Percentiles rank a stretch among this genome's conserved stretches.
These are phyloP conservation scores for Geopemphigus sp. DNA, from an alignment of 1,140 invertebrate genomes.

Conservation along the genomic window DNA sequence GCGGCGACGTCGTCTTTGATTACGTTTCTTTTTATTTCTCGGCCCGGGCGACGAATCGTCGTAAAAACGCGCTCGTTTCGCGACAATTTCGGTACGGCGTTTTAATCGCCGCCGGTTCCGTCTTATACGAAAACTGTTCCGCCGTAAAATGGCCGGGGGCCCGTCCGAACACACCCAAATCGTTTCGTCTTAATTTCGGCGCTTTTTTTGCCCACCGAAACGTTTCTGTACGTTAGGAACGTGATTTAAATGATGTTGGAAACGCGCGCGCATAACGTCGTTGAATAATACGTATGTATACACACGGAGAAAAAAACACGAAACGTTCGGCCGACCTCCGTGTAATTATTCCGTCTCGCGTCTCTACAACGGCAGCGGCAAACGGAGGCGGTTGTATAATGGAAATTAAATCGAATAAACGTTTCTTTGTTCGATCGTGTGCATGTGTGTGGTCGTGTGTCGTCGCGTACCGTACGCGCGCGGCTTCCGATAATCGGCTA, in stretches of 20 bases:
- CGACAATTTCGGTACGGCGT: no score
- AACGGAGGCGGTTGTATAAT: constrained; percentile 29
- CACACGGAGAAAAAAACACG: constrained; percentile 9
- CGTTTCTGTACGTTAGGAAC: constrained; percentile 1
- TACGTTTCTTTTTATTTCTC: no score
- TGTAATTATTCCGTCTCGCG: constrained; percentile 41
- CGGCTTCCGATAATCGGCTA: constrained; percentile 39
- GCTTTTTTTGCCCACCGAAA: background rate
- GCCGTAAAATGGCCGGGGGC: constrained; percentile 1
- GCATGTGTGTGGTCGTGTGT: constrained; percentile 22
- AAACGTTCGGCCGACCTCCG: constrained; percentile 15
- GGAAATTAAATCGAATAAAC: constrained; percentile 44
- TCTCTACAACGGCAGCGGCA: background rate
- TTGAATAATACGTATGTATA: no score
- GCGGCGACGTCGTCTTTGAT: no score
- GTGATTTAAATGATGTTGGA: constrained; percentile 29
- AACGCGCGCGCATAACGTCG: no score
- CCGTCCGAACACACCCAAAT: constrained; percentile 19
- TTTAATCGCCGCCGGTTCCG: background rate
- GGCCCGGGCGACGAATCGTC: no score
- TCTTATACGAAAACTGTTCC: no score
- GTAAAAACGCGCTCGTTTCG: no score
- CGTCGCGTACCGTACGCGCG: no score
- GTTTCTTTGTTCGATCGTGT: background rate
- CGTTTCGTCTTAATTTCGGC: constrained; percentile 6